Conservation (phyloP, 2,797 vertebrate species). For the Liasis olivaceus region DNA sequence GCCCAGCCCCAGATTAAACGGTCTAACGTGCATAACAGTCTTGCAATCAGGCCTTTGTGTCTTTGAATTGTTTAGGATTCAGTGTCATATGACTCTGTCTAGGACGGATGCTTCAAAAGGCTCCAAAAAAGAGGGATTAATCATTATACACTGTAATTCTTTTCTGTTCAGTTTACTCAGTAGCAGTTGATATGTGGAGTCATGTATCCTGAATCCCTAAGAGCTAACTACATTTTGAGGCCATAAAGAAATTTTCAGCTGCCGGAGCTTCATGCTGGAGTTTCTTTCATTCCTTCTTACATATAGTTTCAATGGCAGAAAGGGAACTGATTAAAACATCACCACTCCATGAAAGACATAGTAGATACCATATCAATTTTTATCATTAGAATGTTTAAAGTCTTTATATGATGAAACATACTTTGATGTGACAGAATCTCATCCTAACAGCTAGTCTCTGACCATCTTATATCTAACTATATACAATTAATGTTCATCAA, state of each 20-base stretch:
- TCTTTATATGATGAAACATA: constrained; percentile 37
- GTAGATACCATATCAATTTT: constrained; percentile 34
- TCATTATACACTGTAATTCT: no score
- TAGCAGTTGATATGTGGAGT: no score
- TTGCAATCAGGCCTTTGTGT: no score
- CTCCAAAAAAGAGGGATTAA: neutral
- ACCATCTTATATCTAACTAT: constrained; percentile 36
- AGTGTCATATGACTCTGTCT: no score
- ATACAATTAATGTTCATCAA: neutral
- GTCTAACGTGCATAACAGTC: no score
- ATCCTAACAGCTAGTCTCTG: constrained; percentile 45
- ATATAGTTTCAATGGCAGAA: neutral
- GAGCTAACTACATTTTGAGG: neutral
- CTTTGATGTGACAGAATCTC: constrained; percentile 35
- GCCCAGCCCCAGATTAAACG: no score
- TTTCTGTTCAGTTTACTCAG: neutral
- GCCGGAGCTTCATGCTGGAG: neutral
- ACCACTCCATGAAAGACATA: constrained; percentile 33
- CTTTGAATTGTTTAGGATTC: no score
- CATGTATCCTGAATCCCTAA: no score
- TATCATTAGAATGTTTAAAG: constrained; percentile 37
- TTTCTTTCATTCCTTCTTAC: neutral
- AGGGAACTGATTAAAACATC: neutral
- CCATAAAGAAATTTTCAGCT: neutral
- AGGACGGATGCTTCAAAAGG: neutral